These are phyloP conservation scores for Sepioteuthis lessoniana DNA, from an alignment of 2,888 invertebrate genomes.

Conservation along the genomic window DNA sequence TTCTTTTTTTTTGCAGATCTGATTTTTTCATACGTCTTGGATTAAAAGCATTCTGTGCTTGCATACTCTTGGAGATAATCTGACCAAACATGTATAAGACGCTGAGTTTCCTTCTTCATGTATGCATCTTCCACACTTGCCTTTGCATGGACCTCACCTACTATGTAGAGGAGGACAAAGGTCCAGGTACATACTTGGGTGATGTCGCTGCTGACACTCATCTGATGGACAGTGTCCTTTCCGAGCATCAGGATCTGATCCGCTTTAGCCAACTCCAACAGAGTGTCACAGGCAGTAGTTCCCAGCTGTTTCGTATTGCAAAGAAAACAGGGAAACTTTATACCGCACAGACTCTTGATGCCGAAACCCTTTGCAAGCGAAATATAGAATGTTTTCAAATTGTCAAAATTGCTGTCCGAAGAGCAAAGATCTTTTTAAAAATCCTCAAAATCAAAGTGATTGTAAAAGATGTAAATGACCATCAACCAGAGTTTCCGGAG, in stretches of 20 bases:
- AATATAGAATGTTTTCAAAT: not conserved
- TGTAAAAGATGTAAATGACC: not conserved
- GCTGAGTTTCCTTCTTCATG: not conserved
- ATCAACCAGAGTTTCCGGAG: slow-evolving; percentile 12
- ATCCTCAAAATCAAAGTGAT: not conserved
- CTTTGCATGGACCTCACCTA: not conserved
- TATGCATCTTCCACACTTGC: not conserved
- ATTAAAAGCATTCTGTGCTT: not conserved
- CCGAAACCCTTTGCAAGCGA: not conserved
- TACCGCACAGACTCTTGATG: not conserved
- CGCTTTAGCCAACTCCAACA: not conserved
- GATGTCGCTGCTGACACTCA: not conserved
- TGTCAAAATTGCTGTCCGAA: not conserved
- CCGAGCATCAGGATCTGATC: not conserved
- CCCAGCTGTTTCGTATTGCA: not conserved
- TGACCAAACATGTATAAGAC: not conserved
- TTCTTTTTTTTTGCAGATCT: not conserved
- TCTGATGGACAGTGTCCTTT: not conserved
- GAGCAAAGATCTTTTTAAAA: not conserved
- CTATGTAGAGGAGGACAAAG: slow-evolving; percentile 1
- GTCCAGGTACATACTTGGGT: not conserved
- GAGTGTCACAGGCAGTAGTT: not conserved
- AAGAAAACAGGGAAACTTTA: not conserved
- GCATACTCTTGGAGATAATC: not conserved
- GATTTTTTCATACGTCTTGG: not conserved